Conservation (phyloP, 2,113 vertebrate genomes). For the Salvelinus alpinus region DNA sequence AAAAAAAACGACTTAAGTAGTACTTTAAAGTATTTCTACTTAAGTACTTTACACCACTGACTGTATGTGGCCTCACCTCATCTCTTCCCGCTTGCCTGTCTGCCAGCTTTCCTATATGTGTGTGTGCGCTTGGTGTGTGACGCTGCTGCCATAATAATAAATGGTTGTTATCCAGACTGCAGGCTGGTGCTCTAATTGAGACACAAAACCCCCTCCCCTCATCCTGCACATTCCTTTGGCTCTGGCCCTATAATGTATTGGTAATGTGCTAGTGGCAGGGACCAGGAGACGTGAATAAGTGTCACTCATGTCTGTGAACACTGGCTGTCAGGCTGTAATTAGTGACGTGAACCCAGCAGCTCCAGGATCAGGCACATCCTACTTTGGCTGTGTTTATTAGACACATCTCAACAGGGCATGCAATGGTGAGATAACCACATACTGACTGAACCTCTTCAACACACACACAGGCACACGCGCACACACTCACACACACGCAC, state of each 20-base stretch:
- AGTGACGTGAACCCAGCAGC: neutral
- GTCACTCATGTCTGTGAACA: conserved; percentile 1
- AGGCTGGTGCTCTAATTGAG: conserved; percentile 1
- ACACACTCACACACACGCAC: neutral
- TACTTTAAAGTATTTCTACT: too few species aligned
- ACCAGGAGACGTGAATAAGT: neutral
- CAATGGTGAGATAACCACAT: neutral
- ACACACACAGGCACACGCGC: neutral
- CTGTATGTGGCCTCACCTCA: neutral
- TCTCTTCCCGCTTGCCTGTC: too few species aligned
- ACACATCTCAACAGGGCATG: conserved; percentile 1
- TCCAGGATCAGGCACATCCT: neutral
- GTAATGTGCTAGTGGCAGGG: neutral
- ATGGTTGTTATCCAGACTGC: neutral
- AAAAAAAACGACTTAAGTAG: too few species aligned
- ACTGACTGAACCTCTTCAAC: too few species aligned
- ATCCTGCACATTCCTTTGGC: neutral
- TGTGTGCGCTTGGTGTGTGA: neutral
- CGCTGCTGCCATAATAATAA: neutral
- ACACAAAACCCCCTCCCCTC: neutral
- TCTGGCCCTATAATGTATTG: neutral
- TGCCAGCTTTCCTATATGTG: too few species aligned
- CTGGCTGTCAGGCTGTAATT: conserved; percentile 1
- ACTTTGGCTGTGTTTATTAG: neutral
- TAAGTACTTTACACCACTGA: too few species aligned